Evolutionary conservation across 2,888 invertebrate genomes (phyloP).

Genomic region (Aquatica leii): DNA sequence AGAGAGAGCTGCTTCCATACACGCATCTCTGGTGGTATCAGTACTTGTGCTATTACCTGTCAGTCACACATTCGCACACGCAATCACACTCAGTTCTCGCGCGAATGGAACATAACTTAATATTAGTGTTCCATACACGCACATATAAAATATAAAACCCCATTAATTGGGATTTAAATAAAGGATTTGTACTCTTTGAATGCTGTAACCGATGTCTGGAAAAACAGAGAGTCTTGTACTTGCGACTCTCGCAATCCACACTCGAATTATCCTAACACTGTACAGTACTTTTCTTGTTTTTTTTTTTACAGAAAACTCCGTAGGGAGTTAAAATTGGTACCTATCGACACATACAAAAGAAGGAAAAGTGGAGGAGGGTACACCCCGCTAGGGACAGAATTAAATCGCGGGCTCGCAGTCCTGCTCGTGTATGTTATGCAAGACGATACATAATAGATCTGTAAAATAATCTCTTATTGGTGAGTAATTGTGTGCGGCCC

Average conservation of each 20-base stretch:
- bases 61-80: conserved; percentile 51
- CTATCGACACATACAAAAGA: conserved; percentile 28
- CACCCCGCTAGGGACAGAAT: conserved; percentile 26
- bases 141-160: conserved; percentile 42
- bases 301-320: conserved; percentile 41
- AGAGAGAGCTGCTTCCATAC: conserved; percentile 35
- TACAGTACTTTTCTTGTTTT: conserved; percentile 51
- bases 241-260: conserved; percentile 45
- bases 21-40: conserved; percentile 43
- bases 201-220: conserved; percentile 56
- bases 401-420: conserved; percentile 24
- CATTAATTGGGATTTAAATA: conserved; percentile 57
- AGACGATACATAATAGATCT: conserved; percentile 27
- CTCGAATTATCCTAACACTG: conserved; percentile 52
- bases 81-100: conserved; percentile 55
- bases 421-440: conserved; percentile 25
- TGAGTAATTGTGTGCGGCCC: conserved; percentile 45
- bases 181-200: conserved; percentile 79
- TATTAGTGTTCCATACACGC: conserved; percentile 35
- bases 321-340: conserved; percentile 45
- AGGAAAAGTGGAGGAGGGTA: conserved; percentile 21
- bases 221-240: conserved; percentile 50
- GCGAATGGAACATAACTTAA: conserved; percentile 44
- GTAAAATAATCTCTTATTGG: conserved; percentile 29
- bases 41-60: conserved; percentile 58